Conservation (phyloP, 2,797 vertebrate species). For the Anabacerthia variegaticeps region DNA sequence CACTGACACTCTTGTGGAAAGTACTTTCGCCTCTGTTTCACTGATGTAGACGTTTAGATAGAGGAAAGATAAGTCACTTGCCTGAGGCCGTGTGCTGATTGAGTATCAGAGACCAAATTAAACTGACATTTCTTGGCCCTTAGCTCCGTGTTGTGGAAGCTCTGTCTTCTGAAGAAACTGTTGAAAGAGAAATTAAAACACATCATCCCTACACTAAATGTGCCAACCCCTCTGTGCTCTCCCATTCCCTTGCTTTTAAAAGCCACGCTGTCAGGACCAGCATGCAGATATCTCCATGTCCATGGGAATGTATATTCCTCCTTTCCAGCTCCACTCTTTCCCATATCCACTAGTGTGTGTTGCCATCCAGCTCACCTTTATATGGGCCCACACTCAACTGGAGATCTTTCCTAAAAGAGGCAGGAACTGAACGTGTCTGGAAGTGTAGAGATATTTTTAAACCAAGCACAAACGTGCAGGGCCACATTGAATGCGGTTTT, state of each 20-base stretch:
- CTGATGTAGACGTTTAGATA: conserved; percentile 17
- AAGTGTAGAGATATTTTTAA: not conserved
- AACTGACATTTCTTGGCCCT: conserved; percentile 59
- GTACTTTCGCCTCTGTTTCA: conserved; percentile 12
- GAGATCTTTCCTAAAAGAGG: not conserved
- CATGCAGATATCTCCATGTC: not conserved
- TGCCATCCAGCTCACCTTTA: not conserved
- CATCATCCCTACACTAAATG: not conserved
- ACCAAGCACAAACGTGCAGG: accelerated
- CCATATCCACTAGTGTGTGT: not conserved
- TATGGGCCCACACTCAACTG: not conserved
- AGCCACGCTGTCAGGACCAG: not conserved
- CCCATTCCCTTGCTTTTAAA: not conserved
- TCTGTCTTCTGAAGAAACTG: not conserved
- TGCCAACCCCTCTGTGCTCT: not conserved
- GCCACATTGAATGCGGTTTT: not conserved
- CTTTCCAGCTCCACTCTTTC: not conserved
- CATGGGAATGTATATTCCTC: not conserved
- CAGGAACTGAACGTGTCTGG: not conserved
- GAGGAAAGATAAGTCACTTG: conserved; percentile 57
- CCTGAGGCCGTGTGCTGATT: conserved; percentile 36
- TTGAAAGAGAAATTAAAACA: not conserved
- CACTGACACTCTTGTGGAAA: conserved; percentile 23
- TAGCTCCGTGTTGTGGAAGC: not conserved
- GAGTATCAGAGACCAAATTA: conserved; percentile 63